These are phyloP conservation scores for Rhopalosiphum nymphaeae DNA, from an alignment of 2,888 invertebrate genomes.

Conservation along the genomic window DNA sequence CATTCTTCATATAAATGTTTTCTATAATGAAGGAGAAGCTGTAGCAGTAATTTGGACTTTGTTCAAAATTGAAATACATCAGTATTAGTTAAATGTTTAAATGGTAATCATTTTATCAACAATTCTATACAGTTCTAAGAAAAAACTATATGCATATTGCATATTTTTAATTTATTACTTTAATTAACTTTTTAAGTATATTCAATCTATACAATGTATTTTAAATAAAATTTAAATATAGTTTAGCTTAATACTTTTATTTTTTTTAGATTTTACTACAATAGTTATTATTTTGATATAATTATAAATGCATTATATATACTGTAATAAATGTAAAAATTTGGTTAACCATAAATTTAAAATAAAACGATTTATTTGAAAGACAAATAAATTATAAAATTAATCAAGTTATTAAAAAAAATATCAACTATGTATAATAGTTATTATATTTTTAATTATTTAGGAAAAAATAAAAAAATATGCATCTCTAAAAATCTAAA, in stretches of 20 bases:
- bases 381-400: background rate
- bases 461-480: background rate
- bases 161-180: background rate
- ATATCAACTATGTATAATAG: no score
- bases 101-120: background rate
- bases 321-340: background rate
- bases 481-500: background rate
- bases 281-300: background rate
- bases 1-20: background rate
- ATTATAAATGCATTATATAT: background rate
- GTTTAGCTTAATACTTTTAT: background rate
- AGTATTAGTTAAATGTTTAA: background rate
- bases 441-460: no score
- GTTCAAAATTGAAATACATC: conserved; percentile 16
- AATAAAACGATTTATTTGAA: background rate
- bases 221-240: background rate
- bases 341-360: background rate
- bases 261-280: background rate
- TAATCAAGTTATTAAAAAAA: background rate
- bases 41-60: background rate
- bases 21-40: background rate
- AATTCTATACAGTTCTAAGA: background rate
- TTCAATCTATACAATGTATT: background rate
- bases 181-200: background rate
- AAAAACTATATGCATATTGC: no score